Conservation (phyloP, 2,888 invertebrate species). For the Falcaria lacertinaria region DNA sequence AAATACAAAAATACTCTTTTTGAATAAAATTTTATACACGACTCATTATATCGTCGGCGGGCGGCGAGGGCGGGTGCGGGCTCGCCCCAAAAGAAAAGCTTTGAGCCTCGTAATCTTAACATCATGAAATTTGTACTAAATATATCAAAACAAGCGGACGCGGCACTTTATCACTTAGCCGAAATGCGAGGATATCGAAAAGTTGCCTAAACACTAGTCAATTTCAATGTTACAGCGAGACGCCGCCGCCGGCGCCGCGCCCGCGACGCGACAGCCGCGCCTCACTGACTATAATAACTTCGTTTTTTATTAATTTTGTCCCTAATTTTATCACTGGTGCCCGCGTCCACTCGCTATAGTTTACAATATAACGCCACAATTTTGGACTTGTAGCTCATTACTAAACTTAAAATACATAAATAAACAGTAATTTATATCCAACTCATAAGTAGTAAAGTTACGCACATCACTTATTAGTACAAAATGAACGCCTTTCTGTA, state of each 20-base stretch:
- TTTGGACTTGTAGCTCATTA: constrained; percentile 56
- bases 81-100: constrained; percentile 73
- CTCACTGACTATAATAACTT: constrained; percentile 65
- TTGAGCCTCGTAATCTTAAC: constrained; percentile 80
- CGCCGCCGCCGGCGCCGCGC: constrained; percentile 4
- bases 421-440: background rate
- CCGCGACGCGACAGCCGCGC: constrained; percentile 25
- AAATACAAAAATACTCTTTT: constrained; percentile 82
- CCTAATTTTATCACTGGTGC: constrained; percentile 75
- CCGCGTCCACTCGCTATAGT: constrained; percentile 74
- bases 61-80: constrained; percentile 48
- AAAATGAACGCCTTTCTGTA: constrained; percentile 68
- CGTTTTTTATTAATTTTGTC: constrained; percentile 70
- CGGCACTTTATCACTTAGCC: constrained; percentile 76
- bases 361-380: constrained; percentile 68
- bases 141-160: constrained; percentile 75
- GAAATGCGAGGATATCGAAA: constrained; percentile 80
- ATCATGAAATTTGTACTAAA: constrained; percentile 80
- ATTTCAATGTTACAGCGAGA: constrained; percentile 42
- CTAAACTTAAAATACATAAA: constrained; percentile 42
- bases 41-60: constrained; percentile 62
- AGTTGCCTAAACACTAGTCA: constrained; percentile 76
- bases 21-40: constrained; percentile 80
- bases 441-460: constrained; percentile 32
- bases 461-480: constrained; percentile 50